These are phyloP conservation scores for Eremobia ochroleuca DNA, from an alignment of 2,888 invertebrate genomes.

Conservation along the genomic window DNA sequence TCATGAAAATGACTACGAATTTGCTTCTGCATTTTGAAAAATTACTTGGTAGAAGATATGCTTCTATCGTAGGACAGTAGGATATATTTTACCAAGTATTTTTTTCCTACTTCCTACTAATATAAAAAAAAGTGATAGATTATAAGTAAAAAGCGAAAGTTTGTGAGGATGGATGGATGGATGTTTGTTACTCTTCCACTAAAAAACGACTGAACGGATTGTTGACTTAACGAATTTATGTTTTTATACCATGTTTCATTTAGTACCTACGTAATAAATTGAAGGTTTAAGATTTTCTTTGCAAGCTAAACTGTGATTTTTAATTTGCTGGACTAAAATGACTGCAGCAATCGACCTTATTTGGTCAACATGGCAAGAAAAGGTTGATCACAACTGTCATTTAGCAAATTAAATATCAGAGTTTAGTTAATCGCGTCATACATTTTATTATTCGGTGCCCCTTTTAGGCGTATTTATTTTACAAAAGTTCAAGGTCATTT, in stretches of 20 bases:
- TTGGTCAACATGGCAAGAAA: neutral
- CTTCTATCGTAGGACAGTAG: no score
- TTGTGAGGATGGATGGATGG: no score
- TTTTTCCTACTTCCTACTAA: no score
- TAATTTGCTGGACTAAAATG: neutral
- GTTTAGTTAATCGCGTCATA: neutral
- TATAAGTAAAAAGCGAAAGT: no score
- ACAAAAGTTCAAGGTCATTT: conserved; percentile 62
- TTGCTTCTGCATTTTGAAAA: neutral
- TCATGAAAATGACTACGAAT: neutral
- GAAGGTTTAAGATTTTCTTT: neutral
- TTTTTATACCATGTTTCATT: neutral
- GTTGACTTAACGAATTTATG: neutral
- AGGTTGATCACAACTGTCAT: neutral
- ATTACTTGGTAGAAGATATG: no score
- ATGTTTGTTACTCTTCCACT: no score
- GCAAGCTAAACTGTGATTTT: neutral
- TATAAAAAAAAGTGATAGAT: no score
- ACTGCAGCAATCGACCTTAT: neutral
- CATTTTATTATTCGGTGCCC: conserved; percentile 39
- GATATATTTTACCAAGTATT: no score
- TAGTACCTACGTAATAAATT: neutral
- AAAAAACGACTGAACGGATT: no score
- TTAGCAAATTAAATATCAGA: neutral
- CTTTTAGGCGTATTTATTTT: conserved; percentile 36